Conservation (phyloP, 2,888 invertebrate genomes). For the Tetragnatha montana region DNA sequence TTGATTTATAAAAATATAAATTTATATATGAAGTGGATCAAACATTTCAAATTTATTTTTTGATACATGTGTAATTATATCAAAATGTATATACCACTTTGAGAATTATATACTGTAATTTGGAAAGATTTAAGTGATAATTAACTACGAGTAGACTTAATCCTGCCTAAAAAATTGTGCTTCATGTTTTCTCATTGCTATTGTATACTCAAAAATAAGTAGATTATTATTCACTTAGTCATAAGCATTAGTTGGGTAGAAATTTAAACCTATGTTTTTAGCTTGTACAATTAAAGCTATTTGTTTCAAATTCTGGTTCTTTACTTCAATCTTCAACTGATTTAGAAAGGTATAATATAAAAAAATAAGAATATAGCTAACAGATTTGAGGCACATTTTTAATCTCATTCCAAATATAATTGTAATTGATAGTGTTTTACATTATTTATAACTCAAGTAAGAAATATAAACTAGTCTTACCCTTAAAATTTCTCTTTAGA, state of each 20-base stretch:
- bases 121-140: constrained; percentile 20
- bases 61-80: constrained; percentile 40
- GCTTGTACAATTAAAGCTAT: constrained; percentile 46
- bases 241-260: constrained; percentile 35
- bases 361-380: neutral
- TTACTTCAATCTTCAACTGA: neutral
- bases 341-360: neutral
- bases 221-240: constrained; percentile 21
- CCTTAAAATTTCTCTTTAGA: no score
- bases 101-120: constrained; percentile 34
- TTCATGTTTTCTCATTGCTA: constrained; percentile 28
- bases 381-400: neutral
- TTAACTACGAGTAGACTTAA: constrained; percentile 13
- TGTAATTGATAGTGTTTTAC: no score
- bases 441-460: no score
- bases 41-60: constrained; percentile 44
- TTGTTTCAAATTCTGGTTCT: constrained; percentile 25
- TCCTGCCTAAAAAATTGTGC: constrained; percentile 40
- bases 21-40: constrained; percentile 24
- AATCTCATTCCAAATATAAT: no score
- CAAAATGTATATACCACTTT: constrained; percentile 34
- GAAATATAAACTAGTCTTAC: no score
- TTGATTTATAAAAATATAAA: constrained; percentile 11
- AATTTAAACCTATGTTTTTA: constrained; percentile 32
- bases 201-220: constrained; percentile 24